Evolutionary conservation across 1,140 invertebrate genomes (phyloP).

Genomic region (Drosophila grimshawi): DNA sequence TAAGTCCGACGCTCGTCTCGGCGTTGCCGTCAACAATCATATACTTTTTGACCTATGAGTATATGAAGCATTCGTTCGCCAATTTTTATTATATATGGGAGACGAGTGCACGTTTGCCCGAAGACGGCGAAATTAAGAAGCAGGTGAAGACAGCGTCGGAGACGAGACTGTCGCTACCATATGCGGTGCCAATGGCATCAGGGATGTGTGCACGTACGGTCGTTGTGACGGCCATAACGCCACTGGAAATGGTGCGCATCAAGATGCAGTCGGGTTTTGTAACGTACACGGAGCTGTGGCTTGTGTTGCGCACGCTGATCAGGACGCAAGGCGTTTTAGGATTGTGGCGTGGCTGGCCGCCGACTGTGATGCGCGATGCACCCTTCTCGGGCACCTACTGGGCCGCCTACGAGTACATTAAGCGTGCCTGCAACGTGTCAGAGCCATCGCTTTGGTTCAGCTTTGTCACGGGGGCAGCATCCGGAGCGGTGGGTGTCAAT

Average conservation of each 20-base stretch:
- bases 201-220: conserved; percentile 92
- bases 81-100: conserved; percentile 85
- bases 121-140: neutral
- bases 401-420: conserved; percentile 95
- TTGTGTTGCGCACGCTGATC: conserved; percentile 86
- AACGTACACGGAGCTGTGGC: conserved; percentile 90
- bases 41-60: conserved; percentile 99
- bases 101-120: conserved; percentile 86
- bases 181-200: conserved; percentile 91
- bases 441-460: conserved; percentile 92
- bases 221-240: conserved; percentile 95
- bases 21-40: conserved; percentile 97
- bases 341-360: conserved; percentile 94
- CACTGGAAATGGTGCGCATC: conserved; percentile 97
- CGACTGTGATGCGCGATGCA: conserved; percentile 97
- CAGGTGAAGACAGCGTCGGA: neutral
- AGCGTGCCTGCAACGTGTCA: conserved; percentile 86
- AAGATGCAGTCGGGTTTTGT: conserved; percentile 98
- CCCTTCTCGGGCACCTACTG: conserved; percentile 99
- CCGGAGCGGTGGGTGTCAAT: conserved; percentile 92
- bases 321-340: conserved; percentile 90
- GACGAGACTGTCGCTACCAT: conserved; percentile 82
- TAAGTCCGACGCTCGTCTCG: conserved; percentile 97
- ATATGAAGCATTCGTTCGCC: conserved; percentile 89
- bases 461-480: conserved; percentile 93